These are phyloP conservation scores for Periophthalmus magnuspinnatus DNA, from an alignment of 2,797 vertebrate genomes.

Conservation along the genomic window DNA sequence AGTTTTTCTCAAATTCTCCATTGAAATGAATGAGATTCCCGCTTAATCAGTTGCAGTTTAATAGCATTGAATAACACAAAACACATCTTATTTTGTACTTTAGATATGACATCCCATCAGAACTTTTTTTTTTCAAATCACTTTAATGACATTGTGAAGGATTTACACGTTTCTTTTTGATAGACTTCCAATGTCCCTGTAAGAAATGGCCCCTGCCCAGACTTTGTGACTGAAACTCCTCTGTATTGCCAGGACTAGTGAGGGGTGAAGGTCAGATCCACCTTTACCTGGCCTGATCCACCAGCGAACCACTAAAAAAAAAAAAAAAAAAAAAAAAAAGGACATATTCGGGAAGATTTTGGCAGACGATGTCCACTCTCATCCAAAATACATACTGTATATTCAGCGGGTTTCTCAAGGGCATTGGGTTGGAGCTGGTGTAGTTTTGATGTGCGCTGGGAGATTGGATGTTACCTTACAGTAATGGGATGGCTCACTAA, in stretches of 20 bases:
- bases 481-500: conserved; percentile 69
- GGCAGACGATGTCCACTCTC: conserved; percentile 21
- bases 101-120: no score
- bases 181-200: not conserved
- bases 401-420: conserved; percentile 61
- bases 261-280: conserved; percentile 23
- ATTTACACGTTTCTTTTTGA: not conserved
- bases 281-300: conserved; percentile 10
- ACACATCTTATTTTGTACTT: no score
- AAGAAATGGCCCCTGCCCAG: not conserved
- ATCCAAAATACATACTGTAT: conserved; percentile 30
- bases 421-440: conserved; percentile 46
- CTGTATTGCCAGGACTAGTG: not conserved
- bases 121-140: not conserved
- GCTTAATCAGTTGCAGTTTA: no score
- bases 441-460: conserved; percentile 46
- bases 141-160: not conserved
- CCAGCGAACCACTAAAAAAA: conserved; percentile 12
- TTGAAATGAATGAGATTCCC: no score
- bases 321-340: no score
- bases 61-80: no score
- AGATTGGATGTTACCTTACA: conserved; percentile 71
- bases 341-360: conserved; percentile 27
- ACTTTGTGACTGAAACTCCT: not conserved
- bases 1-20: no score